Percentiles rank a stretch among this genome's conserved stretches.
phyloP scores from a whole-genome alignment of 2,113 vertebrate genomes.

The Nerophis lumbriciformis region DNA sequence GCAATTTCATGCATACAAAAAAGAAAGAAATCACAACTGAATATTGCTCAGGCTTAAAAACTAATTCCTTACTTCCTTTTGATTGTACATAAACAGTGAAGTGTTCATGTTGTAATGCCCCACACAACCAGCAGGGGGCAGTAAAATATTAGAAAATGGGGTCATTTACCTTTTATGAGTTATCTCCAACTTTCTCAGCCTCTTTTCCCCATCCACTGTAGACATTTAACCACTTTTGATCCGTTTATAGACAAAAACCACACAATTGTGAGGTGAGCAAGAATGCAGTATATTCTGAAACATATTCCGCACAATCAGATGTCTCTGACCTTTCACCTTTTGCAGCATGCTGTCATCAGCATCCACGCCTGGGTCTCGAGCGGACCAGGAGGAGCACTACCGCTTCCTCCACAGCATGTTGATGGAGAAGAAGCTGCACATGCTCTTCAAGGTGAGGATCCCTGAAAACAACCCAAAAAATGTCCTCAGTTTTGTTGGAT shows the following conservation, averaged over 20 bases:
- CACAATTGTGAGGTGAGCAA: too few relatives aligned
- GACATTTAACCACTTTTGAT: too few relatives aligned
- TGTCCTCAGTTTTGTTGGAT: neutral
- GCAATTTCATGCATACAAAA: neutral
- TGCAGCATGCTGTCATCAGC: conserved; percentile 30
- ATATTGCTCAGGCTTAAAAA: neutral
- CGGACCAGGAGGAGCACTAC: conserved; percentile 66
- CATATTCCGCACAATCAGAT: too few relatives aligned
- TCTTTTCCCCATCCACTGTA: too few relatives aligned
- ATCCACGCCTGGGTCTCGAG: conserved; percentile 46
- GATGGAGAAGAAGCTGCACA: conserved; percentile 68
- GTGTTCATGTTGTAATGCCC: conserved; percentile 10
- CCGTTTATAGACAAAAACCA: too few relatives aligned
- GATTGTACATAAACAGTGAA: neutral
- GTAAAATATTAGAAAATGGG: conserved; percentile 33
- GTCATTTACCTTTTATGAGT: neutral
- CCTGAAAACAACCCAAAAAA: neutral
- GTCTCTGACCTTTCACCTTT: neutral
- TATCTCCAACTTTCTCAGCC: too few relatives aligned
- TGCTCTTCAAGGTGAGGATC: conserved; percentile 64
- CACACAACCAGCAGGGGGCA: conserved; percentile 44
- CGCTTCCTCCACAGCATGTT: conserved; percentile 69
- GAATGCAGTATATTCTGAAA: too few relatives aligned
- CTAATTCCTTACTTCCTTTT: too few relatives aligned
- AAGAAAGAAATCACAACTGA: neutral